Conservation (phyloP, 92 coral and sea anemone species). For the Zoanthus sansibaricus region DNA sequence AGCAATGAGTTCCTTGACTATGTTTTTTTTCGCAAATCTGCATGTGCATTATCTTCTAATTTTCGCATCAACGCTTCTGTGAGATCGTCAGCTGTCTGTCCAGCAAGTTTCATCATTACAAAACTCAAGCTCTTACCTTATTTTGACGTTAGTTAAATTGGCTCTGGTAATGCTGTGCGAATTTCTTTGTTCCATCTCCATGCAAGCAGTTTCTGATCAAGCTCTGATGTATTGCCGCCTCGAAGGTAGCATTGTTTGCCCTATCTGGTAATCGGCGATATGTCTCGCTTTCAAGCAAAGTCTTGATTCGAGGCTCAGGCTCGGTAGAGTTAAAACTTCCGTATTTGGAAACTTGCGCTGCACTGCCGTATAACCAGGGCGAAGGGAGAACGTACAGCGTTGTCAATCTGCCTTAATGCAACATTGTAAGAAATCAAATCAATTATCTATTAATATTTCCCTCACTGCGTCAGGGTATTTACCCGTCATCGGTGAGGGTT, state of each 20-base stretch:
- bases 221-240: constrained; percentile 34
- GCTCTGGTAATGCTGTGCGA: constrained; percentile 29
- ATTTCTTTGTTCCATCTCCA: constrained; percentile 34
- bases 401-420: constrained; percentile 25
- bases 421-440: constrained; percentile 11
- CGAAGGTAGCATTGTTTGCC: constrained; percentile 25
- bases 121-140: constrained; percentile 3
- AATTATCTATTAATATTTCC: neutral
- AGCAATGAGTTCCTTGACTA: neutral
- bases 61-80: constrained; percentile 10
- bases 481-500: constrained; percentile 4
- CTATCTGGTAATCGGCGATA: constrained; percentile 14
- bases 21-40: constrained; percentile 2
- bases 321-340: constrained; percentile 15
- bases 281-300: constrained; percentile 15
- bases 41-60: neutral
- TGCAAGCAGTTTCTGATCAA: constrained; percentile 26
- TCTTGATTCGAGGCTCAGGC: constrained; percentile 30
- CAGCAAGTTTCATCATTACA: constrained; percentile 2
- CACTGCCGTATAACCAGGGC: neutral
- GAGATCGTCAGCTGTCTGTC: constrained; percentile 22
- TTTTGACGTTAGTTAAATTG: neutral
- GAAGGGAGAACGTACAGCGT: neutral
- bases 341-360: constrained; percentile 16
- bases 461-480: constrained; percentile 13